Base-by-base conservation (phyloP, 2,888 invertebrate genomes). In the Xestobium rufovillosum region DNA sequence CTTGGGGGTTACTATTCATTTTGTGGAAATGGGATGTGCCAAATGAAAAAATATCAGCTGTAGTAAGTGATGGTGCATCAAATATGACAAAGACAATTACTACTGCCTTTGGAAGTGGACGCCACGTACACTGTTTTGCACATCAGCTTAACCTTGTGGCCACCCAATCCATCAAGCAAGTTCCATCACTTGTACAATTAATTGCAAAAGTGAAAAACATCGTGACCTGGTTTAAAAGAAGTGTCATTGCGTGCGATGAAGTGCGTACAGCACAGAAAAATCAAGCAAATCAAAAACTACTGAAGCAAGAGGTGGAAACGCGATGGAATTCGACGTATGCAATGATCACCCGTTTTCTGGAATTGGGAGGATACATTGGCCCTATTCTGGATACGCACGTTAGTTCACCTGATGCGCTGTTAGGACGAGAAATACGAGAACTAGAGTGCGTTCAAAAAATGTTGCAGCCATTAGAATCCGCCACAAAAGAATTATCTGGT, bases 311-410 rank as follows among this genome's bases (percentile, higher is more conserved):
- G n/a, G 49, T 54, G 14, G 34, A 40, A 8, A 57, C 56, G 3
- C 32, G 55, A 14, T 56, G 53, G 50, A 56, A 57, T 39, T 51
- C 50, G 12, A 50, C 45, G 3, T 58, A 41, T 14, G 47, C 41
- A 39, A 57, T 53, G 53, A 45, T 53, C 30, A 42, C 6, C 38
- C 31, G 59, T 31, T 61, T 60, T 41, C 34, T 57, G 26, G 49
- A 53, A 26, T 34, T 55, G 12, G 41, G 44, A 28, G 48, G 23
- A 47, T 37, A 37, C 23, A 40, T 56, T 14, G 57, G 37, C 30
- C 42, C 55, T 10, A 57, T 57, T 37, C 16, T 56, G 2, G 42
- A 50, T 42, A 43, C 48, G 30, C 51, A 53, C 41, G 37, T 34
- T 36, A 47, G n/a, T 33, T 48, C 52, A 44, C 49, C 57, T 14